Percentiles rank a stretch among this genome's conserved stretches.
Evolutionary conservation across 92 coral and sea anemone species (phyloP).

Genomic region (Meandrina meandrites): DNA sequence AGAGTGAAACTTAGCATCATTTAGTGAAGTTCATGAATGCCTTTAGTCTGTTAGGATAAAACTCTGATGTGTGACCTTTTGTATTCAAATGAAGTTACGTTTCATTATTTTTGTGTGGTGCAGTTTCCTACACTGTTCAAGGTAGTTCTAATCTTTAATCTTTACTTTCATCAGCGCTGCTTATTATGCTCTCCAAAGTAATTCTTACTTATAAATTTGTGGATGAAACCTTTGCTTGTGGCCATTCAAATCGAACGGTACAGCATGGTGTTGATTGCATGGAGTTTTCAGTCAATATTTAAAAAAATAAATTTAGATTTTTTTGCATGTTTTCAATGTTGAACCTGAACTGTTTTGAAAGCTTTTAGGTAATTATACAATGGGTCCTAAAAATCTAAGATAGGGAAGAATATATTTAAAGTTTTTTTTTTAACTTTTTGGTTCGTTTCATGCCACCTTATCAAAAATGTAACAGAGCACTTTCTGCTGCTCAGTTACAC

Average conservation of each 20-base stretch:
- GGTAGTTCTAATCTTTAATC: background rate
- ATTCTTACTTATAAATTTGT: background rate
- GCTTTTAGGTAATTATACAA: too few relatives aligned
- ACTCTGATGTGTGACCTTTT: too few relatives aligned
- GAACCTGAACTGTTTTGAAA: background rate
- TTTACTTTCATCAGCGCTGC: background rate
- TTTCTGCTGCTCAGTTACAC: slow-evolving; percentile 2
- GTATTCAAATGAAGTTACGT: too few relatives aligned
- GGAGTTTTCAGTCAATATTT: background rate
- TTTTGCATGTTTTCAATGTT: background rate
- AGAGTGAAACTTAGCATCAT: background rate
- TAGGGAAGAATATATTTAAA: background rate
- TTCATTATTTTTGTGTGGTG: background rate
- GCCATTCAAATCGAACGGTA: background rate
- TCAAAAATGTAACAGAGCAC: background rate
- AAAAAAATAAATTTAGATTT: background rate
- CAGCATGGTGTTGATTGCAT: background rate
- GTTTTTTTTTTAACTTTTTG: background rate
- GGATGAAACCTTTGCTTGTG: background rate
- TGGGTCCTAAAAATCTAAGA: background rate
- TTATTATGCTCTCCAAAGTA: background rate
- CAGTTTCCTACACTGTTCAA: background rate
- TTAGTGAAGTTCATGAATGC: background rate
- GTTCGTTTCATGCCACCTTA: background rate
- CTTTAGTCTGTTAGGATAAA: too few relatives aligned